Evolutionary conservation across 2,797 vertebrate species (phyloP), one percentile per base, ranked within the genome.

Genomic region (Ptychadena robeensis): DNA sequence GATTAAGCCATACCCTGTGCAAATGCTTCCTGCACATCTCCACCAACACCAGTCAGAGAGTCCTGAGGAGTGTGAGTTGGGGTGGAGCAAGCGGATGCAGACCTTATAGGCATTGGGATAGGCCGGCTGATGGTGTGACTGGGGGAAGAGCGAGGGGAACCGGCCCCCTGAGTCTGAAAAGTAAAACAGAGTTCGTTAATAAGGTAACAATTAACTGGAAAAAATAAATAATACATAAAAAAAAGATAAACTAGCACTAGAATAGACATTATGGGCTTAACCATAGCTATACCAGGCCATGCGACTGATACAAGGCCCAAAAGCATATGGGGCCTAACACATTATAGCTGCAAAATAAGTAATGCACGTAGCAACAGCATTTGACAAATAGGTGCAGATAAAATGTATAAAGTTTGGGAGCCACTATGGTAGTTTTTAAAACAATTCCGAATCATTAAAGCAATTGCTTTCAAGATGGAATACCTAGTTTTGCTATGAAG

Each of bases 21-120:
- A 86, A 99, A 99, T 81, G 98, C 98, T 93, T 99, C 97, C 88
- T 98, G 97, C 69, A 99, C 97, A 0, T 99, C 98, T 90, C 97
- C 98, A 88, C 98, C 97, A 71, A 99, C 96, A 9, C 97, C 97
- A 0, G 97, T 97, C 88, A 99, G 96, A 2, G 98, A 99, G 93
- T 99, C 98, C 94, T 99, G 98, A 90, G 96, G 97, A 32, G 93
- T 95, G 80, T 98, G 97, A 80, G 94, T 96, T 3, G 97, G 97
- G 70, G 97, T 98, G 64, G 97, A 96, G 89, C 96, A 93, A 86
- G 96, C 91, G 0, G 98, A 97, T 9, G 96, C 94, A 0, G 97
- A 97, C 82, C 96, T 92, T 89, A 98, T 94, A 0, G 97, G 97
- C 91, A 96, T 97, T 75, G 98, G 97, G 84, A 99, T 97, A 1